Conservation (phyloP, 2,797 vertebrate genomes). For the Rhinogobio ventralis region DNA sequence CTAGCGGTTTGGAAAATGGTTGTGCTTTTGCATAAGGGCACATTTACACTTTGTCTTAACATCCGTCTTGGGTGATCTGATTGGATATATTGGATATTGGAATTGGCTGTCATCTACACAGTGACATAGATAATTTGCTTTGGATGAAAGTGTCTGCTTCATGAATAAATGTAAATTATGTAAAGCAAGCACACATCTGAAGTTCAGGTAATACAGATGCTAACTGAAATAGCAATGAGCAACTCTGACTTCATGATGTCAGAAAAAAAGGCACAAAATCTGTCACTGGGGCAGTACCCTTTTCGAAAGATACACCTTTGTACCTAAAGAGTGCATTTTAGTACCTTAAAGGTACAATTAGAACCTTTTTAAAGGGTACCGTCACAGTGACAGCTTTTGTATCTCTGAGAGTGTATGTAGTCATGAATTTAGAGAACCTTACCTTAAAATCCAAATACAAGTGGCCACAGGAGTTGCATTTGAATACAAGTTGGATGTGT, state of each 20-base stretch:
- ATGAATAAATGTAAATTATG: conserved; percentile 2
- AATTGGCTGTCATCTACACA: conserved; percentile 17
- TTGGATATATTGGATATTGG: conserved; percentile 26
- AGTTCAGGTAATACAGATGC: not conserved
- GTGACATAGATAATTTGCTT: conserved; percentile 4
- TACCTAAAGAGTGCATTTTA: not conserved
- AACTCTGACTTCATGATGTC: not conserved
- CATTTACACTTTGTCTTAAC: conserved; percentile 1
- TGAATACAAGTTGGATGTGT: not conserved
- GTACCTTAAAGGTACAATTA: not conserved
- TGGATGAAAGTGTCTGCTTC: conserved; percentile 21
- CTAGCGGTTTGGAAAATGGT: not conserved
- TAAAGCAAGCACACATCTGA: conserved; percentile 14
- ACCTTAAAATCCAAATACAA: not conserved
- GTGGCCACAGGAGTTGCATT: not conserved
- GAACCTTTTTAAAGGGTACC: not conserved
- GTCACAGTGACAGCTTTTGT: not conserved
- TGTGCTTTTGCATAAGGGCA: not conserved
- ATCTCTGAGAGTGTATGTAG: not conserved
- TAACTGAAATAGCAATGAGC: conserved; percentile 21
- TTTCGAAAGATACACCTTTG: not conserved
- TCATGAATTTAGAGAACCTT: not conserved
- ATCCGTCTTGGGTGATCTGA: not conserved
- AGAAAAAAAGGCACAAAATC: not conserved
- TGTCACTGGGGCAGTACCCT: not conserved